Evolutionary conservation across 2,113 vertebrate species (phyloP), one percentile per base, ranked within the genome.

Genomic region (Phaetusa simplex): DNA sequence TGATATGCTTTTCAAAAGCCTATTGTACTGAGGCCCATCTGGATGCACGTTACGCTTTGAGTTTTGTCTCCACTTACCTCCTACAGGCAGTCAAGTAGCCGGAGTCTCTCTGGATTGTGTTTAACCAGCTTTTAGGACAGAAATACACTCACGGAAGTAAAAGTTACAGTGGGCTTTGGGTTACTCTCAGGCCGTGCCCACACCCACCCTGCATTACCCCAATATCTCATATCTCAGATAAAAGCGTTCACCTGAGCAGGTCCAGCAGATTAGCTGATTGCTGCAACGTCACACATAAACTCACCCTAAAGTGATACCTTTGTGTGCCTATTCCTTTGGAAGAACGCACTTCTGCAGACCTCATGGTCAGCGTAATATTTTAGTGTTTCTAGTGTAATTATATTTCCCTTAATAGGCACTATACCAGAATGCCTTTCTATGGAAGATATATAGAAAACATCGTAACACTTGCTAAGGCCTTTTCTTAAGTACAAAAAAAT

Each of bases 221-320:
- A 21, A 0, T 3, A 24, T 5, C 55, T 53, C 32, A 0, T 0
- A 3, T 5, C 50, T 34, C 52, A 32, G 15, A 8, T 2, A 5
- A 9, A 27, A n/a, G 14, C 1, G 0, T 42, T 50, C 0, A 0
- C 27, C 69, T 12, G 17, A 67, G 50, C 47, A 32, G 3, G 1
- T 3, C 7, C 38, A 24, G 62, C 58, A 49, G 23, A 38, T 8
- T 3, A 90, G 50, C 40, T 29, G 64, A 12, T 17, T 38, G 70
- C 73, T 70, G 42, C 64, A 34, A 5, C 15, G 29, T 26, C 81
- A 81, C 52, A 55, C 34, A 15, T 0, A n/a, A 84, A n/a, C 40
- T 45, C 21, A 34, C 7, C 6, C 14, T 36, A 36, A 84, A 92
- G 49, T 38, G 52, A 10, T 19, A 52, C 8, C 43, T 29, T 14